A percentile compares a stretch with the other conserved stretches of the same genome.
phyloP scores from a whole-genome alignment of 2,113 vertebrate genomes.

The Alectura lathami region DNA sequence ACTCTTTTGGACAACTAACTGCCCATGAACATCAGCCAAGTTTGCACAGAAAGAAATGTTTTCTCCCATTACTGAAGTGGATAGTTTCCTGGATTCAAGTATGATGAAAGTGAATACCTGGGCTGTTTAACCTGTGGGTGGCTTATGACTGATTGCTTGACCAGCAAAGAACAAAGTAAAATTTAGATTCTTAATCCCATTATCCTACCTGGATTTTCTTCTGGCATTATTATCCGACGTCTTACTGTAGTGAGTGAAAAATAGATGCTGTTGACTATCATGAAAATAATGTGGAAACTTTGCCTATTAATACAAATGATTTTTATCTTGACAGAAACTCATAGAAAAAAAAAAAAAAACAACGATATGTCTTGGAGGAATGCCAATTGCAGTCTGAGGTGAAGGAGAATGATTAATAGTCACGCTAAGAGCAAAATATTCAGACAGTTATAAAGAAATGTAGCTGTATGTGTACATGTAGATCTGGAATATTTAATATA shows the following conservation, averaged over 20 bases:
- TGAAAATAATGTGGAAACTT: constrained; percentile 8
- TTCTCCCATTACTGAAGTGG: neutral
- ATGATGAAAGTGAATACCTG: neutral
- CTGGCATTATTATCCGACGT: neutral
- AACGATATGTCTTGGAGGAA: neutral
- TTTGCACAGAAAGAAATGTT: neutral
- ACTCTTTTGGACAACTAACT: neutral
- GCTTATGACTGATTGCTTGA: neutral
- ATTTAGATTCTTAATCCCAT: neutral
- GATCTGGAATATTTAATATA: neutral
- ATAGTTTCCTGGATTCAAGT: neutral
- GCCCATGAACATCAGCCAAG: neutral
- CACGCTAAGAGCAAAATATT: neutral
- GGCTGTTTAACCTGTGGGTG: neutral
- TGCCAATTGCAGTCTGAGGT: neutral
- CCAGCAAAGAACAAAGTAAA: neutral
- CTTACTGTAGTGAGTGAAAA: neutral
- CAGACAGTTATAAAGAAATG: neutral
- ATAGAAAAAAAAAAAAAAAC: neutral
- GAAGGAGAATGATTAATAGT: neutral
- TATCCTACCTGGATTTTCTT: neutral
- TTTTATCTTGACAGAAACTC: constrained; percentile 9
- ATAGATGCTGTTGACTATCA: neutral
- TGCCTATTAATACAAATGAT: neutral
- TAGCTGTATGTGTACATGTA: neutral